A percentile compares a stretch with the other conserved stretches of the same genome.
These are phyloP conservation scores for Agrochola lychnidis DNA, from an alignment of 2,888 invertebrate genomes.

Conservation along the genomic window DNA sequence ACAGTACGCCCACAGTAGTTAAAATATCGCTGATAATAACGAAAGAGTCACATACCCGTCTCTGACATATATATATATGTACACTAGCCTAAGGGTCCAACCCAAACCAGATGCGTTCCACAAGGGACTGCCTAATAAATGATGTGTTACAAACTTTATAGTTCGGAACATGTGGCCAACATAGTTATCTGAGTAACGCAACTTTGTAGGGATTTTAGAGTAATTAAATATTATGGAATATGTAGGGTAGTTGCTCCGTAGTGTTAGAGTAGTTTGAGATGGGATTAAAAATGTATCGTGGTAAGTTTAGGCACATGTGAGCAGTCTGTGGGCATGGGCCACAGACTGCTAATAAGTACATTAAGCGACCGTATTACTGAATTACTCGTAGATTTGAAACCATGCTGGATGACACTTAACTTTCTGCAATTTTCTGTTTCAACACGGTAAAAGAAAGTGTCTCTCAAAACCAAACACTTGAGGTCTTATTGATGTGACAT, in stretches of 20 bases:
- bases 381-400: not conserved
- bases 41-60: too few relatives aligned
- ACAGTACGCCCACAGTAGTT: too few relatives aligned
- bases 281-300: slow-evolving; percentile 9
- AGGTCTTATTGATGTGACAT: not conserved
- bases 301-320: not conserved
- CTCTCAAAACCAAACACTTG: not conserved
- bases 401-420: not conserved
- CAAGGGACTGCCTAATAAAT: slow-evolving; percentile 52
- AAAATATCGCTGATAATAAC: too few relatives aligned
- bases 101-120: slow-evolving; percentile 27
- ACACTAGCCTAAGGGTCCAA: slow-evolving; percentile 25
- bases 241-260: not conserved
- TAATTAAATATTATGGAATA: slow-evolving; percentile 45
- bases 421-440: not conserved
- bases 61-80: too few relatives aligned
- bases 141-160: slow-evolving; percentile 42
- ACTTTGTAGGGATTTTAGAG: slow-evolving; percentile 31
- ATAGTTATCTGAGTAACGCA: slow-evolving; percentile 25
- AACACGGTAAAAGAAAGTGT: not conserved
- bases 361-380: not conserved
- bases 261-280: not conserved
- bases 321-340: not conserved
- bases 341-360: not conserved
- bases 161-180: slow-evolving; percentile 34